These are phyloP conservation scores for Lates calcarifer DNA, from an alignment of 2,113 vertebrate genomes.

Conservation along the genomic window DNA sequence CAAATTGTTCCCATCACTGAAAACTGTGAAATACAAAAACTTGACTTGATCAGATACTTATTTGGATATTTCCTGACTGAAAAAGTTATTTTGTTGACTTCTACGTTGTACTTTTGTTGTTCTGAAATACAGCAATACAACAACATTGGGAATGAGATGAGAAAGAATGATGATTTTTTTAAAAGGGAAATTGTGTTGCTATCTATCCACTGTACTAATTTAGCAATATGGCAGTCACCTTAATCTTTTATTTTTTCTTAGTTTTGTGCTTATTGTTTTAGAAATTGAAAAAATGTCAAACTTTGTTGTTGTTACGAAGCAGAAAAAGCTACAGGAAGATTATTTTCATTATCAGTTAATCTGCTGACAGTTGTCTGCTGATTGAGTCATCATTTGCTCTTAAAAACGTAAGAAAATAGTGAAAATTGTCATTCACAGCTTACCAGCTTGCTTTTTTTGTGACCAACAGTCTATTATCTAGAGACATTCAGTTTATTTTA, in stretches of 20 bases:
- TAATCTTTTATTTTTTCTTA: too few species aligned
- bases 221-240: too few species aligned
- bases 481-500: not conserved
- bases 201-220: too few species aligned
- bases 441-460: not conserved
- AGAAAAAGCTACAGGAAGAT: not conserved
- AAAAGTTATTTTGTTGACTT: not conserved
- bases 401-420: not conserved
- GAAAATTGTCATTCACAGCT: not conserved
- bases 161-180: too few species aligned
- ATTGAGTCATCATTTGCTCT: not conserved
- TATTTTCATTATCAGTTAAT: not conserved
- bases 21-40: not conserved
- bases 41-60: not conserved
- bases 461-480: not conserved
- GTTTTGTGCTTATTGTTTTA: too few species aligned
- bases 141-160: too few species aligned
- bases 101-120: not conserved
- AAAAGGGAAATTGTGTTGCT: too few species aligned
- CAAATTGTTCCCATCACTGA: not conserved
- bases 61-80: not conserved
- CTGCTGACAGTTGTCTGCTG: not conserved
- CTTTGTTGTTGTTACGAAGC: too few species aligned
- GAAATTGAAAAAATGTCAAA: too few species aligned
- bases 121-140: not conserved